Conservation (phyloP, 2,797 vertebrate species). For the Gymnocypris eckloni region DNA sequence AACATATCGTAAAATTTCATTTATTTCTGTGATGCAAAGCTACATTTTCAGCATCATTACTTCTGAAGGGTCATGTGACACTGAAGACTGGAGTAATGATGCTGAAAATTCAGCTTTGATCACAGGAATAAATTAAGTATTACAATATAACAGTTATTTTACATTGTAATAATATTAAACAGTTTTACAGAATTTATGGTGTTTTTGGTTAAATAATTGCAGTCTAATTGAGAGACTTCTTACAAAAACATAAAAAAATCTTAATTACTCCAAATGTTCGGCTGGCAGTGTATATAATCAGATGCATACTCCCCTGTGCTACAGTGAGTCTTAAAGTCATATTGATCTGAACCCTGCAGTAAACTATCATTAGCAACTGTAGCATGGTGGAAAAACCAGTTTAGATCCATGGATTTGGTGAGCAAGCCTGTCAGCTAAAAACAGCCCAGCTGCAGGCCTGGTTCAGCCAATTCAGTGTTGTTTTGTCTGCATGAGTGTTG, state of each 20-base stretch:
- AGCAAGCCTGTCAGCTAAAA: constrained; percentile 6
- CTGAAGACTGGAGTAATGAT: background rate
- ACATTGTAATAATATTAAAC: background rate
- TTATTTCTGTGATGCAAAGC: background rate
- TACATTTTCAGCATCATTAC: background rate
- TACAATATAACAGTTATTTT: background rate
- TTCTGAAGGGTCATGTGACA: background rate
- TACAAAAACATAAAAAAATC: background rate
- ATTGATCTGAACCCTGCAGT: constrained; percentile 7
- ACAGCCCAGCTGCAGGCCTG: background rate
- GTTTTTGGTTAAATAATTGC: background rate
- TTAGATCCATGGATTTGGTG: constrained; percentile 6
- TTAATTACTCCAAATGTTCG: background rate
- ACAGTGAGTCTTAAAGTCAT: constrained; percentile 2
- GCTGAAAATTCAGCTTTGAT: background rate
- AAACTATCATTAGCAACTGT: constrained; percentile 4
- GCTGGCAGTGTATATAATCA: background rate
- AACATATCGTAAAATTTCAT: background rate
- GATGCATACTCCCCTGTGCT: constrained; percentile 1
- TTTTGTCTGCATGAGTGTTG: constrained; percentile 3
- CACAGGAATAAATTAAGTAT: background rate
- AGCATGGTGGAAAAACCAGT: background rate
- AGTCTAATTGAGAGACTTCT: background rate
- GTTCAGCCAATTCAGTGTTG: constrained; percentile 24
- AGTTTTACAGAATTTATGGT: background rate